phyloP scores from a whole-genome alignment of 2,888 invertebrate species.

The Syrphus vitripennis region DNA sequence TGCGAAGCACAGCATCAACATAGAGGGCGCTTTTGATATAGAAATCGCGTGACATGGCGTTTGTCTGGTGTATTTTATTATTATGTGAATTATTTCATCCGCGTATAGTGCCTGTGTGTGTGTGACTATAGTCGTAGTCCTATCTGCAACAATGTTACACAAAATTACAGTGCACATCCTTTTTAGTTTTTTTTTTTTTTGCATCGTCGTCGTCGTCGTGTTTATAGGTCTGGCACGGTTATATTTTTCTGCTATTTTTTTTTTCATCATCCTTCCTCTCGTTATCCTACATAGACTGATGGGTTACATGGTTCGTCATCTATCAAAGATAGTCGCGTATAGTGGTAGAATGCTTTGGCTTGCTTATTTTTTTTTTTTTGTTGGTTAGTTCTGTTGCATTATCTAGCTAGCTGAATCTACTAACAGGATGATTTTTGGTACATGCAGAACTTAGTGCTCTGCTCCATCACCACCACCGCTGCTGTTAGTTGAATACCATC shows the following conservation, averaged over 20 bases:
- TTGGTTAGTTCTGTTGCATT: slow-evolving; percentile 14
- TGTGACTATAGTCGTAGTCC: neutral
- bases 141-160: slow-evolving; percentile 65
- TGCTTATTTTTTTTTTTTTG: neutral
- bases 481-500: neutral
- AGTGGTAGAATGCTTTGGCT: neutral
- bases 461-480: neutral
- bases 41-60: slow-evolving; percentile 44
- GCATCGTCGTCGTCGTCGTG: slow-evolving; percentile 15
- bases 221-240: neutral
- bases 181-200: too few species aligned
- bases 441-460: neutral
- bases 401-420: neutral
- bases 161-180: slow-evolving; percentile 55
- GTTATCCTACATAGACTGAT: slow-evolving; percentile 36
- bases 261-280: too few species aligned
- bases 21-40: neutral
- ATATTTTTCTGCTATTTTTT: neutral
- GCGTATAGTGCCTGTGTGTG: too few species aligned
- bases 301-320: slow-evolving; percentile 63
- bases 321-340: slow-evolving; percentile 32
- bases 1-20: too few species aligned
- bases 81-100: slow-evolving; percentile 59
- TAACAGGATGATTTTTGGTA: neutral
- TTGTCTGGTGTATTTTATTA: slow-evolving; percentile 47